A percentile compares a stretch with the other conserved stretches of the same genome.
These are phyloP conservation scores for Agrotis segetum DNA, from an alignment of 2,888 invertebrate genomes.

Conservation along the genomic window DNA sequence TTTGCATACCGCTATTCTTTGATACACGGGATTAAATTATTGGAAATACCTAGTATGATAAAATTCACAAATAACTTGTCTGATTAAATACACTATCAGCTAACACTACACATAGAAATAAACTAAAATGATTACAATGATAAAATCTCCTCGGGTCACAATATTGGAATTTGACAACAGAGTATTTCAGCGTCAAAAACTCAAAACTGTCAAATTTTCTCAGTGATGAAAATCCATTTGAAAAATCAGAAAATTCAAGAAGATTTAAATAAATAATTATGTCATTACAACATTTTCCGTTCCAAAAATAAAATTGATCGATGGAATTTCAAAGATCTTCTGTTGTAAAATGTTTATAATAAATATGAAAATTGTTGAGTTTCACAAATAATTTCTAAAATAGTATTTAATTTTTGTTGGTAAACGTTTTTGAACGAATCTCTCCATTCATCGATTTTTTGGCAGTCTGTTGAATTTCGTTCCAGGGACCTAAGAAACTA, in stretches of 20 bases:
- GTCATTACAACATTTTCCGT: no score
- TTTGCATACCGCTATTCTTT: slow-evolving; percentile 28
- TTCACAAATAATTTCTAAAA: background rate
- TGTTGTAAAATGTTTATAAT: background rate
- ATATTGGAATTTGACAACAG: slow-evolving; percentile 5
- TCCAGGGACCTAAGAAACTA: slow-evolving; percentile 28
- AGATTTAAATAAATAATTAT: no score
- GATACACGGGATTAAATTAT: slow-evolving; percentile 5
- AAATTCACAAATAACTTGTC: slow-evolving; percentile 14
- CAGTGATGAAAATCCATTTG: background rate
- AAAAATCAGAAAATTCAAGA: no score
- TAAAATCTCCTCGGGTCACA: background rate
- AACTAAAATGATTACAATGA: slow-evolving; percentile 3
- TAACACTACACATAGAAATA: background rate
- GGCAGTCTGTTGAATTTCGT: slow-evolving; percentile 52
- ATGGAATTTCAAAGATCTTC: background rate
- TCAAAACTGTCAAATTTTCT: background rate
- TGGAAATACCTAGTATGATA: background rate
- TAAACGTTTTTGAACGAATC: slow-evolving; percentile 38
- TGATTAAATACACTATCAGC: background rate
- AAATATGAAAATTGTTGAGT: fast-evolving
- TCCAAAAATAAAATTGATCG: background rate
- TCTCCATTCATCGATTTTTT: slow-evolving; percentile 60
- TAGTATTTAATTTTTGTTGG: background rate
- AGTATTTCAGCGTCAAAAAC: slow-evolving; percentile 8